phyloP scores from a whole-genome alignment of 2,797 vertebrate genomes.

The Tenualosa thibaudeaui region DNA sequence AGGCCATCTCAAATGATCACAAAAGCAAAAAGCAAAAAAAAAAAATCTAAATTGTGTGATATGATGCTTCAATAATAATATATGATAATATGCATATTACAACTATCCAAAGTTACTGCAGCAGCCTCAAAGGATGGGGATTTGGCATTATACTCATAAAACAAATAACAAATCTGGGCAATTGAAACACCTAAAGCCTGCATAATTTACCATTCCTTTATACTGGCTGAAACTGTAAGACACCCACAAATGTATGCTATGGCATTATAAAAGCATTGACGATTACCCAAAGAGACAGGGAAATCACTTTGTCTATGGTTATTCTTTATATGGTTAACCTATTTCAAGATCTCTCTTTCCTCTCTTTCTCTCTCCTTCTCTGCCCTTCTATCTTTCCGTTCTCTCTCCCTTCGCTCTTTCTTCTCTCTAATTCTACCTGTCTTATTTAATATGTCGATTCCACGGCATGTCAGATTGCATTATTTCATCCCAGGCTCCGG shows the following conservation, averaged over 20 bases:
- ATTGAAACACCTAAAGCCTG: not conserved
- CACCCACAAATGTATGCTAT: not conserved
- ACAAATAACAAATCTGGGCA: not conserved
- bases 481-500: constrained; percentile 30
- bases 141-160: not conserved
- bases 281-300: not conserved
- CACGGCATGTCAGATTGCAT: constrained; percentile 38
- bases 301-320: constrained; percentile 22
- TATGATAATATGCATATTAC: no score
- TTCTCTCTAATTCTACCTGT: not conserved
- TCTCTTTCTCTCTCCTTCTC: not conserved
- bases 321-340: not conserved
- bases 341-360: not conserved
- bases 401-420: not conserved
- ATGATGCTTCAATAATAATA: no score
- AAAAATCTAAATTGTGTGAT: no score
- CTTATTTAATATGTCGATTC: constrained; percentile 26
- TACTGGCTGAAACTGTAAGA: not conserved
- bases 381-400: not conserved
- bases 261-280: not conserved
- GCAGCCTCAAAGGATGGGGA: not conserved
- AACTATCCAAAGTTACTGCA: no score
- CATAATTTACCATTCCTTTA: not conserved
- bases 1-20: no score
- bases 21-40: no score